Percentiles rank a stretch among this genome's conserved stretches.
phyloP scores from a whole-genome alignment of 2,113 vertebrate genomes.

The Siniperca knerii region DNA sequence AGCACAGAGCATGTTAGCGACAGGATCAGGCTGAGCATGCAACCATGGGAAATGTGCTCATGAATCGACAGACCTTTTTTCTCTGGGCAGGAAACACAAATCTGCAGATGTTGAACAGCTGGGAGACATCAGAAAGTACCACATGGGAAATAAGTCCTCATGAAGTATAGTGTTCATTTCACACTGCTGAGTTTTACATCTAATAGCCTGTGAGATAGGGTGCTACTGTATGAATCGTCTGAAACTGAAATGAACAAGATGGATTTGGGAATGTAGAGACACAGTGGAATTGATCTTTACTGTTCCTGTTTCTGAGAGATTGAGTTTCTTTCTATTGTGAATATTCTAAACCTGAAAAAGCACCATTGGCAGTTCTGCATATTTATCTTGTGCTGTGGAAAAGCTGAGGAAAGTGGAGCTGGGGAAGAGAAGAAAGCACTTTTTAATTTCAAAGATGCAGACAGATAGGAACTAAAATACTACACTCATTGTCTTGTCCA shows the following conservation, averaged over 20 bases:
- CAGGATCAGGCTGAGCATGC: slow-evolving; percentile 63
- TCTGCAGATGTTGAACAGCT: slow-evolving; percentile 84
- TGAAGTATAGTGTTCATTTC: slow-evolving; percentile 46
- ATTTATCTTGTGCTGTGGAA: slow-evolving; percentile 12
- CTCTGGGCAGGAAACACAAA: slow-evolving; percentile 75
- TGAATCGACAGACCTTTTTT: slow-evolving; percentile 67
- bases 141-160: slow-evolving; percentile 75
- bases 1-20: slow-evolving; percentile 42
- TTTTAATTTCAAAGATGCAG: slow-evolving; percentile 48
- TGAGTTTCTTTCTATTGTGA: not conserved
- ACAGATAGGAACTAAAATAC: slow-evolving; percentile 48
- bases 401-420: slow-evolving; percentile 37
- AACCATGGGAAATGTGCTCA: slow-evolving; percentile 76
- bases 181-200: slow-evolving; percentile 34
- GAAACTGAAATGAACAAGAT: slow-evolving; percentile 16
- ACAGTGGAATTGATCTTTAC: not conserved
- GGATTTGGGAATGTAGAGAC: slow-evolving; percentile 23
- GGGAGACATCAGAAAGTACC: slow-evolving; percentile 70
- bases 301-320: not conserved
- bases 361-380: not conserved
- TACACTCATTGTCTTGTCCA: slow-evolving; percentile 46
- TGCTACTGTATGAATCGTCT: slow-evolving; percentile 18
- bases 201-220: slow-evolving; percentile 8
- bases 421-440: slow-evolving; percentile 44
- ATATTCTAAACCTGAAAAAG: not conserved